These are phyloP conservation scores for Laspeyria flexula DNA, from an alignment of 2,888 invertebrate species.

Conservation along the genomic window DNA sequence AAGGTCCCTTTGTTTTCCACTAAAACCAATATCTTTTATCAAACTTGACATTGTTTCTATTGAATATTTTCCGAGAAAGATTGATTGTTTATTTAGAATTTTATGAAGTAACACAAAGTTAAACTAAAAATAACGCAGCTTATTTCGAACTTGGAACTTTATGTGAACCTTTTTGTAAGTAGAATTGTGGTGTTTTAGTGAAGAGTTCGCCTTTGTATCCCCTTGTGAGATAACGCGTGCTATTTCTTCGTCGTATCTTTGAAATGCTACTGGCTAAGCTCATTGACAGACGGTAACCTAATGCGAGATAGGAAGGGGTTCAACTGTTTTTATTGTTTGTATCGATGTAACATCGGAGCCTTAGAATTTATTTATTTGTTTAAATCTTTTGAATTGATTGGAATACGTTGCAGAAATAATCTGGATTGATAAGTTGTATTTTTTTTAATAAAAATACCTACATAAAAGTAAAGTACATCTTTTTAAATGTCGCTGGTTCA, in stretches of 20 bases:
- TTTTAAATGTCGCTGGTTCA: too few species aligned
- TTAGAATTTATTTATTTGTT: too few species aligned
- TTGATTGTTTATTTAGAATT: conserved; percentile 1
- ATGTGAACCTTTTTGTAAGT: background rate
- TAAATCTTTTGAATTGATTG: too few species aligned
- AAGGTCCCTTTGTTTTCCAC: too few species aligned
- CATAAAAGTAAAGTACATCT: too few species aligned
- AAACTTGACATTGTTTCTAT: conserved; percentile 4
- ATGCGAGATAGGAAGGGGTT: conserved; percentile 32
- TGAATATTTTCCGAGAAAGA: conserved; percentile 3
- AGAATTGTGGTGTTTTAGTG: background rate
- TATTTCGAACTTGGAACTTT: background rate
- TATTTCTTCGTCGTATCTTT: conserved; percentile 17
- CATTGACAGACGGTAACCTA: conserved; percentile 27
- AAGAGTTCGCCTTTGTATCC: conserved; percentile 3
- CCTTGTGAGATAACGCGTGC: conserved; percentile 16
- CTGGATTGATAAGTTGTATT: too few species aligned
- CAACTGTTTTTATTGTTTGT: conserved; percentile 15
- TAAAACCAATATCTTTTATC: too few species aligned
- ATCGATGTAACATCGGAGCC: too few species aligned
- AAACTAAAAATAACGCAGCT: too few species aligned
- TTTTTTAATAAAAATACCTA: too few species aligned
- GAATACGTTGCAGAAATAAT: too few species aligned
- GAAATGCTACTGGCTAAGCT: conserved; percentile 26
- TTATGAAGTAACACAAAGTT: conserved; percentile 8